These are phyloP conservation scores for Trachelus iudaicus DNA, from an alignment of 2,888 invertebrate genomes.

Conservation along the genomic window DNA sequence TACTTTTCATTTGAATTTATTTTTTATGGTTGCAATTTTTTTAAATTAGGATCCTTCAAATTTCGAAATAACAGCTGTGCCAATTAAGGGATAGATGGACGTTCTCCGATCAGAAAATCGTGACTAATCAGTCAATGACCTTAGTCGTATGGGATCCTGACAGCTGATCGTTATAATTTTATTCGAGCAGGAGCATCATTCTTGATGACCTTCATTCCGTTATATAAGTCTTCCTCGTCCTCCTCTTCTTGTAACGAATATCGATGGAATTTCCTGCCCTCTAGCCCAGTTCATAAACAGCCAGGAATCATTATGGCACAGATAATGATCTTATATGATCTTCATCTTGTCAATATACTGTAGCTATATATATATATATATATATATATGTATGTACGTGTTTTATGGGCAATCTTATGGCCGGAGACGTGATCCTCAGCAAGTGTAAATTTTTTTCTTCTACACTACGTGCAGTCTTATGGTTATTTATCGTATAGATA, in stretches of 20 bases:
- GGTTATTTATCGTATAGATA: background rate
- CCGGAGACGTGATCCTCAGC: background rate
- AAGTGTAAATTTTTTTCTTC: background rate
- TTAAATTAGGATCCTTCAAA: background rate
- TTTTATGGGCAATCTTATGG: background rate
- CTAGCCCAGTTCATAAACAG: background rate
- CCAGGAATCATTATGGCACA: background rate
- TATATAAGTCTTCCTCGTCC: background rate
- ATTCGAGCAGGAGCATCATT: too few species aligned
- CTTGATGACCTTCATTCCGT: background rate
- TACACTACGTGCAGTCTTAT: background rate
- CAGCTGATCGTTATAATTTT: too few species aligned
- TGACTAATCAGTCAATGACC: background rate
- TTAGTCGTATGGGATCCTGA: too few species aligned
- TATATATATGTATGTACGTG: background rate
- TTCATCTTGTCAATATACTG: background rate
- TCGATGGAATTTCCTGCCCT: background rate
- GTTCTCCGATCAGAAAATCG: background rate
- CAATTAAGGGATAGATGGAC: background rate
- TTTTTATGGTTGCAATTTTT: background rate
- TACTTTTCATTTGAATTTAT: constrained; percentile 12
- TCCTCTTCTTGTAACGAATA: background rate
- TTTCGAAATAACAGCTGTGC: background rate
- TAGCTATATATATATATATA: background rate
- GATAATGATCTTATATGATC: background rate